These are phyloP conservation scores for Condylura cristata DNA, from an alignment of 2,113 vertebrate species.

Conservation along the genomic window DNA sequence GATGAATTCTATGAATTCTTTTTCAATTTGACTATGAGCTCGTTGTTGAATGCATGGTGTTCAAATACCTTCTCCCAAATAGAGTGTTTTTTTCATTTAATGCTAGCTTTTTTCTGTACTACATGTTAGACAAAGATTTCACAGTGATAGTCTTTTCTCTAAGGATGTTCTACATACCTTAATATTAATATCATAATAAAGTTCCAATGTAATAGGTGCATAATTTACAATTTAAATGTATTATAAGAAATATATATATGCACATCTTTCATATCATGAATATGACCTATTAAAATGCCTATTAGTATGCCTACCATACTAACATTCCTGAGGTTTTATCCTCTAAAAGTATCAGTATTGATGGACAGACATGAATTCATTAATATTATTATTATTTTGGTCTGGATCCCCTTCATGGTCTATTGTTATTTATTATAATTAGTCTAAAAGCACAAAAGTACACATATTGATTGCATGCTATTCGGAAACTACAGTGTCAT, in stretches of 20 bases:
- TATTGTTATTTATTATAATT: neutral
- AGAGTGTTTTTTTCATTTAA: no score
- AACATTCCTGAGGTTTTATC: neutral
- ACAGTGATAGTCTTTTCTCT: neutral
- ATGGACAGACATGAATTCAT: neutral
- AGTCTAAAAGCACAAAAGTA: neutral
- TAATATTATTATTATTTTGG: neutral
- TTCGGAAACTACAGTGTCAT: neutral
- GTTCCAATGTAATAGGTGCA: neutral
- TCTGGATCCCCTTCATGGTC: neutral
- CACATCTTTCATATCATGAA: neutral
- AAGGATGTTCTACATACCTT: neutral
- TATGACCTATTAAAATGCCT: neutral
- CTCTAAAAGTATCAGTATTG: neutral
- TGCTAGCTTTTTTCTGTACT: neutral
- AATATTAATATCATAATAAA: neutral
- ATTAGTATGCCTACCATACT: neutral
- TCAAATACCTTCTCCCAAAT: no score
- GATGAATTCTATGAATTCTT: no score
- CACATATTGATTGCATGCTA: neutral
- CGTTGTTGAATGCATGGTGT: no score
- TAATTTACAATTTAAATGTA: neutral
- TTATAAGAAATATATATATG: neutral
- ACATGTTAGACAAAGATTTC: neutral
- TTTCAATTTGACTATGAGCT: no score